These are phyloP conservation scores for Siniperca undulata DNA, from an alignment of 2,797 vertebrate species.

Conservation along the genomic window DNA sequence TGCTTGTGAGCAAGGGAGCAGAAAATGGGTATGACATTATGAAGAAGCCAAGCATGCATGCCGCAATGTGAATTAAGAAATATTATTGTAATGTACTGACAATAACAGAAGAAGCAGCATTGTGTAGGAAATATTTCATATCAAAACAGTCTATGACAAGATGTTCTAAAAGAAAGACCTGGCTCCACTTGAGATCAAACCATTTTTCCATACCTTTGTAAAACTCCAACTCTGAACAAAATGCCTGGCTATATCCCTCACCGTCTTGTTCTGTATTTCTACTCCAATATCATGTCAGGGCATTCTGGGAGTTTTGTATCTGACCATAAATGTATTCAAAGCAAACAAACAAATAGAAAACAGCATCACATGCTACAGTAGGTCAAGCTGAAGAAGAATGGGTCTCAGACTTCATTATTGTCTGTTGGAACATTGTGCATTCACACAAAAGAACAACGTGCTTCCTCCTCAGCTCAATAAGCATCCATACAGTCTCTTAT, in stretches of 20 bases:
- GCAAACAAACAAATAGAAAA: slow-evolving; percentile 54
- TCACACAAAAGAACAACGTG: slow-evolving; percentile 62
- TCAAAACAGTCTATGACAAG: neutral
- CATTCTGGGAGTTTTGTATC: slow-evolving; percentile 66
- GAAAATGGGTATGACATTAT: slow-evolving; percentile 74
- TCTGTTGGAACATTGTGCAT: slow-evolving; percentile 40
- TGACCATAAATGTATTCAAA: slow-evolving; percentile 62
- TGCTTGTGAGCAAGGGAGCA: slow-evolving; percentile 61
- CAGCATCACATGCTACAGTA: slow-evolving; percentile 39
- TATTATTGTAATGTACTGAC: slow-evolving; percentile 3
- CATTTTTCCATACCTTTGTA: slow-evolving; percentile 45
- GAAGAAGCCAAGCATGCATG: slow-evolving; percentile 41
- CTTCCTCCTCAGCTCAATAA: slow-evolving; percentile 45
- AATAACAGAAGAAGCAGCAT: slow-evolving; percentile 2
- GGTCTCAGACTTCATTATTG: slow-evolving; percentile 21
- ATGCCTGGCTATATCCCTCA: slow-evolving; percentile 51
- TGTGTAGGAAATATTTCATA: neutral
- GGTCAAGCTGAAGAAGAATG: slow-evolving; percentile 55
- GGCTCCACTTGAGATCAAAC: neutral
- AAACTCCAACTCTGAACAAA: slow-evolving; percentile 70
- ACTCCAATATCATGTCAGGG: slow-evolving; percentile 60
- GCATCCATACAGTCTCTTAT: slow-evolving; percentile 47
- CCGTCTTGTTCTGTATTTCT: slow-evolving; percentile 52
- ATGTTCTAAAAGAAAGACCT: neutral
- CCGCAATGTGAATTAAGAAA: slow-evolving; percentile 20